Evolutionary conservation across 1,140 invertebrate species (phyloP).

Genomic region (Caenorhabditis tropicalis): DNA sequence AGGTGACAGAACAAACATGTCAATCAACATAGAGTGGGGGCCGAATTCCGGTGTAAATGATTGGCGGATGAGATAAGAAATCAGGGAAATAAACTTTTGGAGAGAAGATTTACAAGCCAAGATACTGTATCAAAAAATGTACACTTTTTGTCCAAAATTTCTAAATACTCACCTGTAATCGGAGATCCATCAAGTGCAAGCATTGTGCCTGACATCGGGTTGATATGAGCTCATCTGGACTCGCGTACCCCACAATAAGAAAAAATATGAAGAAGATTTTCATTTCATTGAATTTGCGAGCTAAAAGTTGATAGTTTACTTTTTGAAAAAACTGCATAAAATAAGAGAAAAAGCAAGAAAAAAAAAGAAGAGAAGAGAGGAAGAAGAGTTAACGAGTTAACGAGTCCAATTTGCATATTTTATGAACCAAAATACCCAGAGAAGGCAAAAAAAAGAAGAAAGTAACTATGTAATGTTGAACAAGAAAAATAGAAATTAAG

Average conservation of each 20-base stretch:
- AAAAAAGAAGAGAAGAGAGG: background rate
- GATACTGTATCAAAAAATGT: background rate
- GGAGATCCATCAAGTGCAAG: slow-evolving; percentile 40
- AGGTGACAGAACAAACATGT: slow-evolving; percentile 13
- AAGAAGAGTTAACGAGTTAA: slow-evolving; percentile 19
- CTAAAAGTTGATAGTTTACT: no score
- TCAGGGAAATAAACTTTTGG: background rate
- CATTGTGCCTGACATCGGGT: slow-evolving; percentile 46
- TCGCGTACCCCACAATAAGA: background rate
- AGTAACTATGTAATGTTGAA: background rate
- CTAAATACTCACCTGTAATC: slow-evolving; percentile 39
- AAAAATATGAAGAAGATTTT: background rate
- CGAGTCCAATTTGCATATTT: slow-evolving; percentile 40
- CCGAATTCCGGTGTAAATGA: background rate
- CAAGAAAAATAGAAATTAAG: background rate
- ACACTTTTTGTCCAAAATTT: background rate
- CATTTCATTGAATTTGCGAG: background rate
- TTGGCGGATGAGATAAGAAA: background rate
- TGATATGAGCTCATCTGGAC: slow-evolving; percentile 36
- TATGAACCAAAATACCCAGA: background rate
- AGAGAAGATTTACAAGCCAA: background rate
- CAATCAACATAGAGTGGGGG: no score
- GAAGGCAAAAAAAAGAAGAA: background rate
- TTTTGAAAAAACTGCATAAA: background rate
- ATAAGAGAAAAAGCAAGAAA: background rate